Base-by-base conservation (phyloP, 1,140 invertebrate species). In the Thereuonema tuberculata region DNA sequence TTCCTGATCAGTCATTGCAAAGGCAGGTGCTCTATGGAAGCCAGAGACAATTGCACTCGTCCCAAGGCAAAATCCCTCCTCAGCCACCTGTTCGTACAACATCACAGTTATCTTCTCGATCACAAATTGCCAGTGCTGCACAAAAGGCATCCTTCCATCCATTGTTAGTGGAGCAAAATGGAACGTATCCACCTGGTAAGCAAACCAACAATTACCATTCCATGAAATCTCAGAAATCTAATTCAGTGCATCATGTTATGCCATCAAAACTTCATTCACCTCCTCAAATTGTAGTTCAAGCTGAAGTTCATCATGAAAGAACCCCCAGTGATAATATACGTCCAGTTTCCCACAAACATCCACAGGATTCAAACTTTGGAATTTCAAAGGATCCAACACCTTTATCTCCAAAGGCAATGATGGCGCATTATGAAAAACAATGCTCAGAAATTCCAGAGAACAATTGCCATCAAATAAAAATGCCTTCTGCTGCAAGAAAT, bases 1-100 rank as follows among this genome's bases (percentile, higher is more conserved):
- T n/a, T 12, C 5, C 9, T 2, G 29, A 58, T 12, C 9, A 50
- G 21, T 20, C 48, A 20, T 24, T 50, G 9, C 17, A 20, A 14
- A 50, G 21, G 5, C 48, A 24, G 9, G 9, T 24, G 5, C 23
- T 14, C 9, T 50, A 49, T 26, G 57, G 57, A 28, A 29, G 84
- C 0, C 87, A 87, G 72, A 81, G 83, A 63, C 70, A 89, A 59
- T 85, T 85, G 26, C 83, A 82, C 56, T 83, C 86, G 26, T 61
- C 63, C 3, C 49, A 31, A 1, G 26, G 46, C n/a, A 90, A 90
- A 77, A 87, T 91, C 20, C 86, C 87, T 15, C 89, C 85, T 62
- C 87, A 87, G 15, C 87, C 88, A 49, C 88, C 88, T 52, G 77
- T 90, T 67, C 78, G 88, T 59, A 91, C 86, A 66, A 89, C 86